Conservation (phyloP, 1,140 invertebrate species). For the Yoshiicerus persimilis region DNA sequence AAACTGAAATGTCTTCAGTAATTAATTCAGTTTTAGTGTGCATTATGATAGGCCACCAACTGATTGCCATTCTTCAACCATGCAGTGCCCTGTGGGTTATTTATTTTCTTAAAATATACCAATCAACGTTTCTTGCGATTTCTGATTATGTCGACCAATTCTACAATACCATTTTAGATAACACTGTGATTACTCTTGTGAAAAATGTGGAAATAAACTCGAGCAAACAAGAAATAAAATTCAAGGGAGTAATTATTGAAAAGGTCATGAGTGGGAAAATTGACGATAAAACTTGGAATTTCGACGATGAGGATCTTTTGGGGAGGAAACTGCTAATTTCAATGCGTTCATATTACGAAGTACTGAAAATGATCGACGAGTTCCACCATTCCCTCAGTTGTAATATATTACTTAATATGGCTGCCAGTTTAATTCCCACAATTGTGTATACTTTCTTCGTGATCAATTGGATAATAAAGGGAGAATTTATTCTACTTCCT, state of each 20-base stretch:
- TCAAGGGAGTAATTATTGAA: too few species aligned
- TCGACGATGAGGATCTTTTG: background rate
- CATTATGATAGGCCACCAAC: too few species aligned
- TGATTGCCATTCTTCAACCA: background rate
- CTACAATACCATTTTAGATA: too few species aligned
- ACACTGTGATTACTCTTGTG: background rate
- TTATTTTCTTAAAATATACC: background rate
- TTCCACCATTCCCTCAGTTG: background rate
- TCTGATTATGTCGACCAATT: background rate
- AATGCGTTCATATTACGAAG: background rate
- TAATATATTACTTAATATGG: background rate
- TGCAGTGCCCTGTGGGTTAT: background rate
- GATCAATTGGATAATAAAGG: background rate
- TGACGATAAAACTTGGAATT: background rate
- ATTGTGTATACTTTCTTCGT: background rate
- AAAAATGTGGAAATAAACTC: background rate
- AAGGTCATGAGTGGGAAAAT: background rate
- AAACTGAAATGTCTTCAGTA: background rate
- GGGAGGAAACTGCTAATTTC: background rate
- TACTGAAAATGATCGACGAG: background rate
- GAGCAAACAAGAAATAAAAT: background rate
- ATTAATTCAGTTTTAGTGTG: background rate
- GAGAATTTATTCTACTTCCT: background rate
- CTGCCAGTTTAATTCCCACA: too few species aligned
- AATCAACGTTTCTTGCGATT: background rate